These are phyloP conservation scores for Elysia chlorotica DNA, from an alignment of 1,140 invertebrate species.

Conservation along the genomic window DNA sequence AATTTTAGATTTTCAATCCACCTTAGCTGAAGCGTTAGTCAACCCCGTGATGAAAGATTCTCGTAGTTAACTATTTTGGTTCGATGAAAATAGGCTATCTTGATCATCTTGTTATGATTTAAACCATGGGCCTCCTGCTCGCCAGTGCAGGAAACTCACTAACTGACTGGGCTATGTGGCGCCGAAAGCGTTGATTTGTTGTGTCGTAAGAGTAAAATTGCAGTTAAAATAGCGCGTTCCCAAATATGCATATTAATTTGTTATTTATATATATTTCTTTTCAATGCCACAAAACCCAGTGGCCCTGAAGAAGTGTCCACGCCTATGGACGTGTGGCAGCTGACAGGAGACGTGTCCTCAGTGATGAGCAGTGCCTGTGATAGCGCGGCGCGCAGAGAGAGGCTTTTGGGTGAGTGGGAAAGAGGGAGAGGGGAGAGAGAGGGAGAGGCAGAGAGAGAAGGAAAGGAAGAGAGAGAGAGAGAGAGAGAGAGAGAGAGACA, in stretches of 20 bases:
- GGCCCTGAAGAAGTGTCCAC: slow-evolving; percentile 87
- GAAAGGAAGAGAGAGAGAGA: background rate
- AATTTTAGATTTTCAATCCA: background rate
- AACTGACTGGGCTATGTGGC: too few relatives aligned
- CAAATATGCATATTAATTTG: too few relatives aligned
- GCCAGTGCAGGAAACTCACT: too few relatives aligned
- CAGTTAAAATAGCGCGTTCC: too few relatives aligned
- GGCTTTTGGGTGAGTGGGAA: background rate
- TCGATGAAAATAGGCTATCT: too few relatives aligned
- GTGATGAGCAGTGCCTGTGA: slow-evolving; percentile 28
- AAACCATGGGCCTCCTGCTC: too few relatives aligned
- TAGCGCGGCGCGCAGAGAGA: slow-evolving; percentile 21
- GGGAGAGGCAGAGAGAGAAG: background rate
- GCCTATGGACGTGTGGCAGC: slow-evolving; percentile 90
- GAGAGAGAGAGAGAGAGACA: background rate
- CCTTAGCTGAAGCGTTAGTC: too few relatives aligned
- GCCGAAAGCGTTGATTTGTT: too few relatives aligned
- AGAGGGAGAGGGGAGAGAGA: background rate
- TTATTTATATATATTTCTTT: too few relatives aligned
- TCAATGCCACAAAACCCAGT: slow-evolving; percentile 65
- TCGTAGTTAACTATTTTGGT: too few relatives aligned
- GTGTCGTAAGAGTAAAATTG: background rate
- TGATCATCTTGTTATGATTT: too few relatives aligned
- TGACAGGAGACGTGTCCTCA: slow-evolving; percentile 56
- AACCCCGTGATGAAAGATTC: too few relatives aligned